Base-by-base conservation (phyloP, 2,797 vertebrate genomes). In the Leptatherina wallacei region DNA sequence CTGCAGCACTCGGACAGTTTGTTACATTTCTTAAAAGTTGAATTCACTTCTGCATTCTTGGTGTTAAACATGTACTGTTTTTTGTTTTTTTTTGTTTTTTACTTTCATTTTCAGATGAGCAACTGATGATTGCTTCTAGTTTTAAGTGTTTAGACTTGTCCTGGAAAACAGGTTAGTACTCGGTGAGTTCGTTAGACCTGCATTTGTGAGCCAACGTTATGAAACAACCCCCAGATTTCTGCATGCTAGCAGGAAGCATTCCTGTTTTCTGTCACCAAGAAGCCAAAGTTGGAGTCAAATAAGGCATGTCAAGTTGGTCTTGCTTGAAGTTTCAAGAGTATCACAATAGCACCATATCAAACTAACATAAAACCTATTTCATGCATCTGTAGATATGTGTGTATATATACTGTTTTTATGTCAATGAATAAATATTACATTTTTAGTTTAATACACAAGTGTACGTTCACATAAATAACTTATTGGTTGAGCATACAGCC, bases 301-400 rank as follows among this genome's bases (percentile, higher is more conserved):
- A 65, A 75, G 74, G 73, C 72, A 71, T 75, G 73, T 82, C 82
- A 76, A 77, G 71, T 75, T 71, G 73, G 72, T 82, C 80, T 89
- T 70, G 73, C 60, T 62, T 79, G 32, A 72, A 70, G 33, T 78
- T 81, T 89, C 60, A 72, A 83, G 67, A 89, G 85, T 80, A 84
- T 88, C 80, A 85, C 73, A 73, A 80, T 93, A 94, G 93, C 93
- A 93, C 93, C 93, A 86, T 85, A 79, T 92, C 82, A 90, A 85
- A 85, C 82, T 69, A 83, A 86, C 4, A 36, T 81, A 78, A 86
- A 90, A 85, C 83, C 75, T 83, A 84, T 74, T 52, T 81, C 92
- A 92, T 93, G 91, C 91, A 90, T 78, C 75, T 85, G 73, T 74
- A 78, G 66, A 78, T 83, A 79, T 66, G 75, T 74, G 59, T 71